Conservation (phyloP, 2,888 invertebrate species). For the Harpagoxenus sublaevis region DNA sequence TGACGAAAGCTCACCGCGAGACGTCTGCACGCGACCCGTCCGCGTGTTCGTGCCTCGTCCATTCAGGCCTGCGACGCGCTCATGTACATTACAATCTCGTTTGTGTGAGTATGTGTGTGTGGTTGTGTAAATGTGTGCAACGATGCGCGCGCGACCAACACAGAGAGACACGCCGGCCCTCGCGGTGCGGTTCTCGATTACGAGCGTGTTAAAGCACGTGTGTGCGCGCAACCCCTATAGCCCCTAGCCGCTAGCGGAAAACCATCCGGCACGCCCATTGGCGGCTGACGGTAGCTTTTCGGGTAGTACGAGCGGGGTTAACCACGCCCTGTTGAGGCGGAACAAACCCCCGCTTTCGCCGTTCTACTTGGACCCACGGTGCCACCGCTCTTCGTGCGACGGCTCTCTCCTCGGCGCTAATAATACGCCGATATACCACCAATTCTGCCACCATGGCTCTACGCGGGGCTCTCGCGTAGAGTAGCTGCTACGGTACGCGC, state of each 20-base stretch:
- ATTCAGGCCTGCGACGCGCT: conserved; percentile 60
- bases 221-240: conserved; percentile 74
- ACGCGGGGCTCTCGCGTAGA: conserved; percentile 72
- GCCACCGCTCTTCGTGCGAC: conserved; percentile 58
- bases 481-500: conserved; percentile 78
- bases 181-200: conserved; percentile 56
- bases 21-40: conserved; percentile 73
- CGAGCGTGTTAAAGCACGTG: conserved; percentile 70
- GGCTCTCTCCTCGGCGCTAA: conserved; percentile 78
- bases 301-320: conserved; percentile 75
- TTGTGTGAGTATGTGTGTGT: not conserved
- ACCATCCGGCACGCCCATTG: conserved; percentile 75
- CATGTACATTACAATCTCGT: conserved; percentile 45
- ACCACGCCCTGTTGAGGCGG: conserved; percentile 80
- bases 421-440: conserved; percentile 84
- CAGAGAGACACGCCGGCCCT: not conserved
- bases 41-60: conserved; percentile 70
- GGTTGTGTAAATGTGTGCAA: not conserved
- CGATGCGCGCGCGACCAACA: conserved; percentile 51
- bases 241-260: conserved; percentile 59
- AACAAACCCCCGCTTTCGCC: conserved; percentile 71
- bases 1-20: conserved; percentile 79
- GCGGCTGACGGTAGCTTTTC: conserved; percentile 73
- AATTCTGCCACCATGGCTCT: conserved; percentile 84
- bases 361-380: conserved; percentile 70